These are phyloP conservation scores for Alces alces DNA, from an alignment of 2,113 vertebrate genomes.

Conservation along the genomic window DNA sequence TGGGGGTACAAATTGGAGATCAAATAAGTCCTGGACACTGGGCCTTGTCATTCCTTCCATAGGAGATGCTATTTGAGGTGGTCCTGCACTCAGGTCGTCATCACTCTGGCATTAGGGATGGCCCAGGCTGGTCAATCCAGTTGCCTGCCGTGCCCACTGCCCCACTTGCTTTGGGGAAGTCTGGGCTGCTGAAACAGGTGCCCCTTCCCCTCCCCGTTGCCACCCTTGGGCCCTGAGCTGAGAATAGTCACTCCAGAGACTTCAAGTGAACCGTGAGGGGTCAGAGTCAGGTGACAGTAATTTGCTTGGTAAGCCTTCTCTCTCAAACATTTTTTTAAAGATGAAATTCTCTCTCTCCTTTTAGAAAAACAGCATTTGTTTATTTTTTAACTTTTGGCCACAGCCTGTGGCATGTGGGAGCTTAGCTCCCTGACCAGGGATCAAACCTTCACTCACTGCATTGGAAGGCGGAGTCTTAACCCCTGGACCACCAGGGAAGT, in stretches of 20 bases:
- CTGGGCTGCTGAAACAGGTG: neutral
- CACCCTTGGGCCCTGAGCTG: neutral
- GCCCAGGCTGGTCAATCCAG: neutral
- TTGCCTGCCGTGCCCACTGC: neutral
- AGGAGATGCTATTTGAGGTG: neutral
- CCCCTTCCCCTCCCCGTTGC: neutral
- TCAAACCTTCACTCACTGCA: neutral
- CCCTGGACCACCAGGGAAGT: neutral
- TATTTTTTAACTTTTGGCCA: neutral
- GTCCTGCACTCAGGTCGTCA: accelerated
- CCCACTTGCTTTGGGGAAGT: neutral
- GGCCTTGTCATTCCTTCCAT: neutral
- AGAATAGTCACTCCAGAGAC: neutral
- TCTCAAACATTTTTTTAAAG: neutral
- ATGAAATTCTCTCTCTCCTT: neutral
- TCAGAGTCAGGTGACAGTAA: neutral
- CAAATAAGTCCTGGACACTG: neutral
- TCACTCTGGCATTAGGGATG: neutral
- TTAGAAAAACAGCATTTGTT: neutral
- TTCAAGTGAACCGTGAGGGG: neutral
- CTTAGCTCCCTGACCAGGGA: neutral
- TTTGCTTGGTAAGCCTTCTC: neutral
- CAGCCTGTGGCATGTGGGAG: neutral
- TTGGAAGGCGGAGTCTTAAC: neutral
- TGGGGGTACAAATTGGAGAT: neutral